A percentile compares a stretch with the other conserved stretches of the same genome.
phyloP scores from a whole-genome alignment of 2,888 invertebrate species.

The Lochmaea crataegi region DNA sequence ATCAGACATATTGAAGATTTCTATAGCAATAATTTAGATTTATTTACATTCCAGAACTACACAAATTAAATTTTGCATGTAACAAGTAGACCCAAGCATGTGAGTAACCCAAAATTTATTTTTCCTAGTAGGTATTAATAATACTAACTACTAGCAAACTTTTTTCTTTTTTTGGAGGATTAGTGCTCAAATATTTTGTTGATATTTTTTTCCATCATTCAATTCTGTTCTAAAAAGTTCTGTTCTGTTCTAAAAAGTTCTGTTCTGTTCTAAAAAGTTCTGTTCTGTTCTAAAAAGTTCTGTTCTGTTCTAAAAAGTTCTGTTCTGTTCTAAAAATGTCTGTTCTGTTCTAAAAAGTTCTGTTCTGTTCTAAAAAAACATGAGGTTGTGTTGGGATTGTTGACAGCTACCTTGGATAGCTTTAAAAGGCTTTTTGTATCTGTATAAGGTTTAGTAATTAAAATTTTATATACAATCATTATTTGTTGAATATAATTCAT shows the following conservation, averaged over 20 bases:
- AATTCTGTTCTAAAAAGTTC: constrained; percentile 8
- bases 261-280: constrained; percentile 9
- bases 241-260: constrained; percentile 9
- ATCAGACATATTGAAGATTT: too few relatives aligned
- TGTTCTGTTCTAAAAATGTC: too few relatives aligned
- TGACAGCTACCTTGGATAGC: background rate
- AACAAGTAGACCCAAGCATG: background rate
- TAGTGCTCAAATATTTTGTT: constrained; percentile 6
- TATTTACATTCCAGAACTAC: too few relatives aligned
- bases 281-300: constrained; percentile 9
- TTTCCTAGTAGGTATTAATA: too few relatives aligned
- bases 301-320: constrained; percentile 9
- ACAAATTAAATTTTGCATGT: too few relatives aligned
- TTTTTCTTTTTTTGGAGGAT: background rate
- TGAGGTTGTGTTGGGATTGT: background rate
- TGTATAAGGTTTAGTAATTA: constrained; percentile 1
- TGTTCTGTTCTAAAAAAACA: too few relatives aligned
- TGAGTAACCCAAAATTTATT: background rate
- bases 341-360: constrained; percentile 9
- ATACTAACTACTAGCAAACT: too few relatives aligned
- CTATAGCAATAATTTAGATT: too few relatives aligned
- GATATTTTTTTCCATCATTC: constrained; percentile 1
- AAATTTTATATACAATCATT: background rate
- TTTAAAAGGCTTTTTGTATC: background rate
- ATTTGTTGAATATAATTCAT: background rate